phyloP scores from a whole-genome alignment of 2,797 vertebrate species.

The Tarsius wallacei region DNA sequence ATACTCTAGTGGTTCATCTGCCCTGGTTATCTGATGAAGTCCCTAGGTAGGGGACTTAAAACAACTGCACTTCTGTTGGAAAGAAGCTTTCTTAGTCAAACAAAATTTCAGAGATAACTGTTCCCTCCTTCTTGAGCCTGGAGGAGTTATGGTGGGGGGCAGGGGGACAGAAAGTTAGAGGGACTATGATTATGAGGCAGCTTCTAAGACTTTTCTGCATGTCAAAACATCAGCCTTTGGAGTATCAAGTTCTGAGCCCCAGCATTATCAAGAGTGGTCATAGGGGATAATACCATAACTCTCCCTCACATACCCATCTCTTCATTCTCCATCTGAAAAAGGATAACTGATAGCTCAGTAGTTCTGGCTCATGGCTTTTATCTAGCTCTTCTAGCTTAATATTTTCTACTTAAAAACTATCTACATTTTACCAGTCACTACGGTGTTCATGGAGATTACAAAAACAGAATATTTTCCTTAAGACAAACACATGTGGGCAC shows the following conservation, averaged over 20 bases:
- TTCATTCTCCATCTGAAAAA: conserved; percentile 56
- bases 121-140: background rate
- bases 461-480: conserved; percentile 73
- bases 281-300: background rate
- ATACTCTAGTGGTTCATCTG: background rate
- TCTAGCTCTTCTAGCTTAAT: conserved; percentile 68
- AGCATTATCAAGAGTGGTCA: background rate
- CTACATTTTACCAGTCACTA: conserved; percentile 77
- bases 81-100: background rate
- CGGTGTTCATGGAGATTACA: conserved; percentile 56
- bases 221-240: background rate
- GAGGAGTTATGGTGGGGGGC: background rate
- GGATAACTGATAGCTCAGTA: conserved; percentile 38
- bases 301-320: background rate
- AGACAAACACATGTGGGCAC: conserved; percentile 46
- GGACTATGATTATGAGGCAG: background rate
- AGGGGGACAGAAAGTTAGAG: background rate
- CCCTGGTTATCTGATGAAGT: background rate
- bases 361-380: conserved; percentile 61
- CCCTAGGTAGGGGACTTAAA: background rate
- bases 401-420: conserved; percentile 76
- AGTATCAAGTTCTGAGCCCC: background rate
- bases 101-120: background rate
- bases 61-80: background rate
- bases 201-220: background rate